Percentiles rank a stretch among this genome's conserved stretches.
phyloP scores from a whole-genome alignment of 2,113 vertebrate genomes.

The Scalopus aquaticus region DNA sequence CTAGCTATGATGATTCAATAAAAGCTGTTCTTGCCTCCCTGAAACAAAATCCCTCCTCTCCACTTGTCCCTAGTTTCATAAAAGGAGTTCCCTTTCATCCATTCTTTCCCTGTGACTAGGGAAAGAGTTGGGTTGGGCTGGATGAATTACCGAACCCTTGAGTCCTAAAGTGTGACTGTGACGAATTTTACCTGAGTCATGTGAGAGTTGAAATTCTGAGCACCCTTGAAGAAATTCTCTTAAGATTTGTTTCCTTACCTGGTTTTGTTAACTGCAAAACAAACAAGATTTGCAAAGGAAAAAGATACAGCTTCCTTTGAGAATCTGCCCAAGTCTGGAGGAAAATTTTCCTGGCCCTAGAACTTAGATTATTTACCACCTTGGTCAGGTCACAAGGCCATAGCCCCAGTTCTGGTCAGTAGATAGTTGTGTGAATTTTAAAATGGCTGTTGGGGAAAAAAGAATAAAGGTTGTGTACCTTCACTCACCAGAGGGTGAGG shows the following conservation, averaged over 20 bases:
- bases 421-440: neutral
- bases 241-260: neutral
- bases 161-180: neutral
- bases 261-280: neutral
- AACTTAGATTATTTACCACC: neutral
- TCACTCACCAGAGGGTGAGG: neutral
- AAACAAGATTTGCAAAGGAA: neutral
- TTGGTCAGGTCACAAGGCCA: neutral
- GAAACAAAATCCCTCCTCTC: neutral
- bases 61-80: neutral
- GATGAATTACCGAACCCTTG: neutral
- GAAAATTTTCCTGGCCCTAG: neutral
- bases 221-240: neutral
- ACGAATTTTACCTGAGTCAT: neutral
- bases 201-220: slow-evolving; percentile 1
- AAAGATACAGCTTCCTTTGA: neutral
- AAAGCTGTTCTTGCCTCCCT: neutral
- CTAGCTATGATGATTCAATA: neutral
- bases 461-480: neutral
- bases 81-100: neutral
- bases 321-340: neutral
- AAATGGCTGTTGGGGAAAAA: neutral
- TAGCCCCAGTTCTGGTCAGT: neutral
- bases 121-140: neutral
- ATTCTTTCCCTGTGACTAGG: neutral